These are phyloP conservation scores for Andrena cerasifolii DNA, from an alignment of 1,140 invertebrate species.

Conservation along the genomic window DNA sequence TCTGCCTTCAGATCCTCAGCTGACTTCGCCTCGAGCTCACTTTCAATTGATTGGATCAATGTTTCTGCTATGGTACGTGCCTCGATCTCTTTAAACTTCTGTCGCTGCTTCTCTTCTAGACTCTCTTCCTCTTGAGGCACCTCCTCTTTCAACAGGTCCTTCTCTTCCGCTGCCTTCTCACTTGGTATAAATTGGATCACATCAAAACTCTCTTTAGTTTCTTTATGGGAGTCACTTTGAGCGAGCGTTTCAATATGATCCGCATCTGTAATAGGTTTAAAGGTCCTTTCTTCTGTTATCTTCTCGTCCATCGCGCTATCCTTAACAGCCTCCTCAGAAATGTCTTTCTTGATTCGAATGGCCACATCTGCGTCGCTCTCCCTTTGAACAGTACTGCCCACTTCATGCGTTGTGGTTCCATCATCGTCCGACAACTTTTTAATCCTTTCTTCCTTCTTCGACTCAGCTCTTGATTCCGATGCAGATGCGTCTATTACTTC, in stretches of 20 bases:
- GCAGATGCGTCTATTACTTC: slow-evolving; percentile 72
- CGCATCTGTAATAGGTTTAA: slow-evolving; percentile 14
- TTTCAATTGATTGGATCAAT: slow-evolving; percentile 77
- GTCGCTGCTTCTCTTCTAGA: slow-evolving; percentile 66
- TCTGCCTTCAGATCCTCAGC: slow-evolving; percentile 60
- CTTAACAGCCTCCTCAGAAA: slow-evolving; percentile 25
- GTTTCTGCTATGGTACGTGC: slow-evolving; percentile 74
- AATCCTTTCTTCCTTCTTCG: slow-evolving; percentile 62
- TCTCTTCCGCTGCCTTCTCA: not conserved
- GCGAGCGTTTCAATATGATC: slow-evolving; percentile 59
- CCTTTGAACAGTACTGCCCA: slow-evolving; percentile 59
- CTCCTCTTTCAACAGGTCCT: not conserved
- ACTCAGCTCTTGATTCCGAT: slow-evolving; percentile 57
- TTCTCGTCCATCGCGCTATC: slow-evolving; percentile 56
- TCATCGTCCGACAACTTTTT: slow-evolving; percentile 69
- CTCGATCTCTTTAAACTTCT: slow-evolving; percentile 69
- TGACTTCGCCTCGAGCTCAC: slow-evolving; percentile 73
- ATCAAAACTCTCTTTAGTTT: slow-evolving; percentile 53
- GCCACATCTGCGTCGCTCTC: slow-evolving; percentile 70
- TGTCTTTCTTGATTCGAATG: slow-evolving; percentile 70
- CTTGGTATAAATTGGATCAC: slow-evolving; percentile 39
- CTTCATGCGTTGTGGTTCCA: slow-evolving; percentile 65
- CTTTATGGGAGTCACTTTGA: slow-evolving; percentile 67
- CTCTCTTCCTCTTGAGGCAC: not conserved
- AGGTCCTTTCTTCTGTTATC: not conserved